These are phyloP conservation scores for Cephus runcator DNA, from an alignment of 2,888 invertebrate genomes.

Conservation along the genomic window DNA sequence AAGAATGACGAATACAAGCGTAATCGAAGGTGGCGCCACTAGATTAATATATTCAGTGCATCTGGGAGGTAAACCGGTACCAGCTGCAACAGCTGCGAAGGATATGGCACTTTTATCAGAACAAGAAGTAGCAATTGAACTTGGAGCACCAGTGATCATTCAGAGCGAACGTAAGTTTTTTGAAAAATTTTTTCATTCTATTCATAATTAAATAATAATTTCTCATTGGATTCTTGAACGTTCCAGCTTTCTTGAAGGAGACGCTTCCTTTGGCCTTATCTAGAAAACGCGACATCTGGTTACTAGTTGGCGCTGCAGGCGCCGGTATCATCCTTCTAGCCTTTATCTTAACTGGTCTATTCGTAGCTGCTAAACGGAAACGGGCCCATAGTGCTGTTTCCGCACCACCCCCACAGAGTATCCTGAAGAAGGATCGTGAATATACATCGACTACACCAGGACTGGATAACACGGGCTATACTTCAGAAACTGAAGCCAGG, in stretches of 20 bases:
- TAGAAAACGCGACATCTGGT: constrained; percentile 71
- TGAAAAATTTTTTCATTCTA: background rate
- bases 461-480: constrained; percentile 55
- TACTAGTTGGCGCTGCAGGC: constrained; percentile 73
- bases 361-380: constrained; percentile 54
- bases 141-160: constrained; percentile 81
- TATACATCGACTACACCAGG: constrained; percentile 44
- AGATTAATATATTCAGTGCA: constrained; percentile 81
- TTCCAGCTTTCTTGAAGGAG: constrained; percentile 76
- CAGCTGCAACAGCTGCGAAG: constrained; percentile 82
- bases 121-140: constrained; percentile 78
- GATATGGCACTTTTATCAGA: constrained; percentile 86
- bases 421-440: constrained; percentile 49
- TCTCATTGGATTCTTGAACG: background rate
- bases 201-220: background rate
- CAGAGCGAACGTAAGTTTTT: constrained; percentile 86
- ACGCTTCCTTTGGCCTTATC: constrained; percentile 72
- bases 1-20: constrained; percentile 59
- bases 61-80: constrained; percentile 82
- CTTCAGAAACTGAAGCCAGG: constrained; percentile 56
- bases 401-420: constrained; percentile 45
- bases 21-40: constrained; percentile 48
- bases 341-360: constrained; percentile 44
- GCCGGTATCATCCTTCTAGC: constrained; percentile 71
- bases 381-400: constrained; percentile 53